Conservation (phyloP, 1,140 invertebrate genomes). For the Hydropsyche tenuis region DNA sequence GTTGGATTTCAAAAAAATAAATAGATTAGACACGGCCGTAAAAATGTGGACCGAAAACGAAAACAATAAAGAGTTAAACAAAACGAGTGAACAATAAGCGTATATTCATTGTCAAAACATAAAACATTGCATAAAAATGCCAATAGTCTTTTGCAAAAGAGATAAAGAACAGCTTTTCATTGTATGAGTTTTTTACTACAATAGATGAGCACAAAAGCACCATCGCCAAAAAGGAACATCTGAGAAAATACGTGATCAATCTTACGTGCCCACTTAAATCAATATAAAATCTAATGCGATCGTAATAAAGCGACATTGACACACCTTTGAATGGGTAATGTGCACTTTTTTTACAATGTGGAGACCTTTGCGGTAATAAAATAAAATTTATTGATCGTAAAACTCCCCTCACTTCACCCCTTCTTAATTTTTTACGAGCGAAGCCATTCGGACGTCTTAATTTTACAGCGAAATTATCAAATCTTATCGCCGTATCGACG, state of each 20-base stretch:
- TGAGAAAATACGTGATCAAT: too few relatives aligned
- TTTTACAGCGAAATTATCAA: conserved; percentile 7
- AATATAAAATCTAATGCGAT: too few relatives aligned
- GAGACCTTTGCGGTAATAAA: conserved; percentile 26
- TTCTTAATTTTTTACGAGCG: conserved; percentile 18
- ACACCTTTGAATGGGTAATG: conserved; percentile 1
- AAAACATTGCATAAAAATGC: too few relatives aligned
- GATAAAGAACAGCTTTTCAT: too few relatives aligned
- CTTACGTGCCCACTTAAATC: too few relatives aligned
- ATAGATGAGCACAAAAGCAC: too few relatives aligned
- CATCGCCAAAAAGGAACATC: too few relatives aligned
- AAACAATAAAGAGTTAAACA: conserved; percentile 48
- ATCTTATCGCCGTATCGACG: conserved; percentile 9
- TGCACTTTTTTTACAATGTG: conserved; percentile 28
- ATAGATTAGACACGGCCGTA: neutral
- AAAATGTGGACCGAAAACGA: neutral
- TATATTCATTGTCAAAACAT: neutral
- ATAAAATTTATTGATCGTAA: conserved; percentile 36
- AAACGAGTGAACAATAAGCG: conserved; percentile 40
- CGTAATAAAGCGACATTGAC: neutral
- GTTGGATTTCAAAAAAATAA: conserved; percentile 35
- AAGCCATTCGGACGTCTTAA: conserved; percentile 4
- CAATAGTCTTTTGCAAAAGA: too few relatives aligned
- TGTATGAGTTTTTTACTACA: too few relatives aligned
- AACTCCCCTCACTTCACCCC: conserved; percentile 25